Base-by-base conservation (phyloP, 1,140 invertebrate species). In the Brachionus asplanchnoidis region DNA sequence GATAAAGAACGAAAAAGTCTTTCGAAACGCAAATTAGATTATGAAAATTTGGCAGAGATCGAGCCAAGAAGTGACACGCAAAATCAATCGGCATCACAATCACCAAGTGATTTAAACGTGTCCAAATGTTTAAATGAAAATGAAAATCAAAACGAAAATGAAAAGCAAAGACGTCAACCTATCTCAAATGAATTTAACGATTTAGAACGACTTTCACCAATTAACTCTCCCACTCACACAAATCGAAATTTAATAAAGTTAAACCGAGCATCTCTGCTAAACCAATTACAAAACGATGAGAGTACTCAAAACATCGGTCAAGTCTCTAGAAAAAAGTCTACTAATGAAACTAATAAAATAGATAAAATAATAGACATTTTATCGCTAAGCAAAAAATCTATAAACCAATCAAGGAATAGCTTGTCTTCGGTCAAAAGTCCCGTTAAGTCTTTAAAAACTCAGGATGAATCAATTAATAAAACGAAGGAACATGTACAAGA, bases 21-120 rank as follows among this genome's bases (percentile, higher is more conserved):
- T 26, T 77, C 73, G 4, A 77, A 77, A 26, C 73, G 73, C 12
- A 77, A 77, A 77, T 12, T 77, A 0, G 73, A 77, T 14, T 77
- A 77, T 50, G 44, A 77, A 32, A 14, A 14, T 28, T 26, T 26
- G 20, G 70, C 9, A 7, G 32, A 75, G 36, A 44, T 42, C 20
- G n/a, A 42, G 5, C 9, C 14, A 26, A 4, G 6, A 20, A 14
- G 2, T 14, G 20, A 26, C 12, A 68, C 1, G 32, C 65, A 68
- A 28, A 28, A 28, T 28, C 26, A 28, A 2, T 28, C 26, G 3
- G 1, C 26, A 28, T 28, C 32, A 36, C 32, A 36, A 36, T 7
- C 32, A 6, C 32, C 6, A 3, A 2, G 5, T 0, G 32, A 36
- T 7, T 36, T 36, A 36, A 36, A 36, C 32, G 32, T 36, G 32